Conservation (phyloP, 2,888 invertebrate species). For the Strigamia crassipes region DNA sequence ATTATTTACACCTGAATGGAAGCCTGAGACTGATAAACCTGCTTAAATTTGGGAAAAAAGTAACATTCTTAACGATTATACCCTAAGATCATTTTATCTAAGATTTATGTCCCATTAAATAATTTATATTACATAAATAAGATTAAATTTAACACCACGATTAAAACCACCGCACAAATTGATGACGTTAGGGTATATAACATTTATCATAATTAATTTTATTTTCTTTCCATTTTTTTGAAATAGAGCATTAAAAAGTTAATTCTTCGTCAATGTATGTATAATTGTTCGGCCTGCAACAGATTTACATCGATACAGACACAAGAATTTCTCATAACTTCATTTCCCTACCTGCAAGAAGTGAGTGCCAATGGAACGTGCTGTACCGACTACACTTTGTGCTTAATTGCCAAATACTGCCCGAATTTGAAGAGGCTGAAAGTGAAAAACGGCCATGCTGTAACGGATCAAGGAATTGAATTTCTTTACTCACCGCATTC, state of each 20-base stretch:
- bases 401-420: background rate
- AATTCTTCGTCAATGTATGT: background rate
- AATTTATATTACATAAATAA: too few relatives aligned
- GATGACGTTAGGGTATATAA: too few relatives aligned
- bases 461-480: background rate
- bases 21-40: background rate
- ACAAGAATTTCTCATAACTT: background rate
- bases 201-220: background rate
- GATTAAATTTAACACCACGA: too few relatives aligned
- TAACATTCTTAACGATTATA: background rate
- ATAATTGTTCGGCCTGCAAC: background rate
- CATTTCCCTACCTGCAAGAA: constrained; percentile 1
- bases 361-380: background rate
- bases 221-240: background rate
- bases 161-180: too few relatives aligned
- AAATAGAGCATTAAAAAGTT: background rate
- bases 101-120: too few relatives aligned
- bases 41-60: background rate
- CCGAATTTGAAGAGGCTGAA: background rate
- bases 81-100: too few relatives aligned
- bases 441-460: background rate
- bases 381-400: background rate
- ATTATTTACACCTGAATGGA: background rate
- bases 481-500: background rate
- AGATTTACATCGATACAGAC: background rate